Evolutionary conservation across 2,113 vertebrate genomes (phyloP).

Genomic region (Psittacus erithacus): DNA sequence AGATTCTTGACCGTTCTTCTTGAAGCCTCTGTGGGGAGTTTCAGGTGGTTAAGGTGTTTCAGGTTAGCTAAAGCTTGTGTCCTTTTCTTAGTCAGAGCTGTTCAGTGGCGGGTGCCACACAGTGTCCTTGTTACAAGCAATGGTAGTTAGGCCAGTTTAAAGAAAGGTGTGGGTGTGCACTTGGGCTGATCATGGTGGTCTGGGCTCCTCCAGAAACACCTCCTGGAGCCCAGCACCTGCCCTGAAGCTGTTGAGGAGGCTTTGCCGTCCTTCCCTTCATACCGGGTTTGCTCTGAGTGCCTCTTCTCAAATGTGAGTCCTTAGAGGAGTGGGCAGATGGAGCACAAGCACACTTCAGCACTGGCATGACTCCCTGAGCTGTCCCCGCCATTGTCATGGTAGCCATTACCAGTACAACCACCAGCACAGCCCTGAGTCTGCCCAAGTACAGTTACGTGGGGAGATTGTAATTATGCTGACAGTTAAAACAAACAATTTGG

Average conservation of each 20-base stretch:
- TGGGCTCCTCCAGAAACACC: rapidly evolving
- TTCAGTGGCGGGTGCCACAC: rapidly evolving
- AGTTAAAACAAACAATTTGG: background rate
- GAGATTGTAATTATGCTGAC: background rate
- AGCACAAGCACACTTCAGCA: background rate
- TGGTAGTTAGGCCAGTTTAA: background rate
- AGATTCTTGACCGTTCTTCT: background rate
- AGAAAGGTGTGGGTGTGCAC: rapidly evolving
- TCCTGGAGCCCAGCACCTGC: rapidly evolving
- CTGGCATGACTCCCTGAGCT: rapidly evolving
- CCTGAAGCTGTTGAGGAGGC: rapidly evolving
- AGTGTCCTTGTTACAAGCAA: rapidly evolving
- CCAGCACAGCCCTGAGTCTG: background rate
- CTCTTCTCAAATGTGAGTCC: rapidly evolving
- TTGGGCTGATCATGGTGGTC: background rate
- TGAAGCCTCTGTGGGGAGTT: background rate
- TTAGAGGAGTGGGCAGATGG: rapidly evolving
- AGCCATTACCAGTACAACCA: background rate
- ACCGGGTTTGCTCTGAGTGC: rapidly evolving
- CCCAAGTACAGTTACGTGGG: background rate
- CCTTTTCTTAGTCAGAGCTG: background rate
- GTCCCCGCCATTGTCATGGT: background rate
- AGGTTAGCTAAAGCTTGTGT: rapidly evolving
- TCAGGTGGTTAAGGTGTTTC: background rate
- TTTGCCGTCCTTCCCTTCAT: rapidly evolving